Base-by-base conservation (phyloP, 2,113 vertebrate genomes). In the Brienomyrus brachyistius region DNA sequence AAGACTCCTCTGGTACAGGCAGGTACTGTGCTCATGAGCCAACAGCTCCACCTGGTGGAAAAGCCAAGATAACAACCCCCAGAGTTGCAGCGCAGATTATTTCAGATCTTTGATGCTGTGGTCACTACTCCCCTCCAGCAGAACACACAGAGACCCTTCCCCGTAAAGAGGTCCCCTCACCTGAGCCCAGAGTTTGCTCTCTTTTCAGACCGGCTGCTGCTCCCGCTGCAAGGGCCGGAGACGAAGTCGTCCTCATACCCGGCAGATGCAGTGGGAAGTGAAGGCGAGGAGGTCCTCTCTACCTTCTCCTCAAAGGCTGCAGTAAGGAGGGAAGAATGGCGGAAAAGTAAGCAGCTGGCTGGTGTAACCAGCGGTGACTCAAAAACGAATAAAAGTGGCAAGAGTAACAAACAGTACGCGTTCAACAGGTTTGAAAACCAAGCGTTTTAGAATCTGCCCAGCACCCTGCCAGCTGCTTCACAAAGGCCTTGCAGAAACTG, bases 241-340 rank as follows among this genome's bases (percentile, higher is more conserved):
- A 95, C 92, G 94, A 99, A 99, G 90, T 98, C 98, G 91, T 98
- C 97, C 90, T 98, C 97, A 1, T 98, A 98, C 83, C 90, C 88
- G 56, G 91, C 90, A 87, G 95, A 94, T 70, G 93, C 93, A n/a
- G 93, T 91, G 86, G 96, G 94, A 23, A 17, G 93, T 4, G 94
- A 90, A 1, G 92, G 83, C 1, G 95, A 93, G 87, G 94, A 92
- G 51, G 91, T 95, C 91, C 93, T 94, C 1, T 90, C 95, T 0
- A 88, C 90, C 51, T 89, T 94, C n/a, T 96, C 95, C 87, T 97
- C 97, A 92, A 94, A 91, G 47, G 80, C 97, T 98, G 47, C 88
- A 89, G 70, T 77, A 86, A 90, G 88, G 59, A 11, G 88, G n/a
- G 31, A 86, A 92, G 7, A 89, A 56, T 8, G 54, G 10, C 1